A percentile compares a stretch with the other conserved stretches of the same genome.
Conservation (phyloP, 2,888 invertebrate species). For the Meteorus colon region DNA sequence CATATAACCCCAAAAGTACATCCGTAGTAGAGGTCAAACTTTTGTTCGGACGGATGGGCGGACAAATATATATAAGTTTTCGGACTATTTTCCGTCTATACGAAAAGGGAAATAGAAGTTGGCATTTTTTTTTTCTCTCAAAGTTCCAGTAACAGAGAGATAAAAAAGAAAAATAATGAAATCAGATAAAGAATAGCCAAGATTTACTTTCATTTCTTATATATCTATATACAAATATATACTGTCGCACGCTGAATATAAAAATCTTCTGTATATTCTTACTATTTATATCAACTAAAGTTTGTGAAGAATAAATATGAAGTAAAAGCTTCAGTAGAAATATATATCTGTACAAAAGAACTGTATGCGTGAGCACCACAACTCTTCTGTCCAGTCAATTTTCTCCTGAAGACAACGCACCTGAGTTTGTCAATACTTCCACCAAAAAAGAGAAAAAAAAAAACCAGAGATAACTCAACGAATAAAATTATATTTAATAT, state of each 20-base stretch:
- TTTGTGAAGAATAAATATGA: constrained; percentile 6
- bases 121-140: neutral
- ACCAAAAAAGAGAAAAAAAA: constrained; percentile 15
- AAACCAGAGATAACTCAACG: neutral
- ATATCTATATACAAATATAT: neutral
- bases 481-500: neutral
- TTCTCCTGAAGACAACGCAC: constrained; percentile 14
- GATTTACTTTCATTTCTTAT: constrained; percentile 16
- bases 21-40: constrained; percentile 33
- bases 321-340: constrained; percentile 21
- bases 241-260: neutral
- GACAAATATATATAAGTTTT: constrained; percentile 29
- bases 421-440: constrained; percentile 9
- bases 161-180: constrained; percentile 5
- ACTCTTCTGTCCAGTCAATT: constrained; percentile 21
- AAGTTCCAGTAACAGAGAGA: neutral
- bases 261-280: neutral
- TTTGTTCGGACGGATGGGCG: constrained; percentile 29
- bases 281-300: constrained; percentile 7
- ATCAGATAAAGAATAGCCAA: constrained; percentile 5
- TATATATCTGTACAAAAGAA: constrained; percentile 7
- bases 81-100: constrained; percentile 14
- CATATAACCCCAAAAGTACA: constrained; percentile 29
- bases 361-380: neutral
- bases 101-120: constrained; percentile 14